Base-by-base conservation (phyloP, 1,140 invertebrate genomes). In the Cardiocondyla obscurior region DNA sequence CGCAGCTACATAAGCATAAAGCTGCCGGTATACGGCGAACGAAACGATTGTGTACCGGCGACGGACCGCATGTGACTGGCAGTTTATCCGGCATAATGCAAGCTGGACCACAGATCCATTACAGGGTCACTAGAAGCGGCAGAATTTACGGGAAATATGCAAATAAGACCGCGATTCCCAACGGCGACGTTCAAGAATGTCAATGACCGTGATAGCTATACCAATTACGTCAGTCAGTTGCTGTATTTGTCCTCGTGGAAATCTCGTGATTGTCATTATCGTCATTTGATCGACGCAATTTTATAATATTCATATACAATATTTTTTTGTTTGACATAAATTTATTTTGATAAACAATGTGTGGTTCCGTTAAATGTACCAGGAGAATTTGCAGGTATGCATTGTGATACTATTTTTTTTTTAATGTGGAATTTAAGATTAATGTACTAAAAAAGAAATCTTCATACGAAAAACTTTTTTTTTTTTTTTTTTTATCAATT, bases 41-140 rank as follows among this genome's bases (percentile, higher is more conserved):
- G 0, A 94, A 93, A 69, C 85, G 90, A 72, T 53, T 94, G 2
- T 91, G 88, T 49, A 84, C 88, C 0, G 92, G 89, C 2, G 90
- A 92, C 44, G 89, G 92, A 28, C 90, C 89, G 0, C 87, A 92
- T 14, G 81, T 90, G 3, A 82, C 88, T 30, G 51, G 82, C 14
- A 81, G 58, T 2, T 30, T 51, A 12, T 83, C 62, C 19, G n/a
- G n/a, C n/a, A 33, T 87, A 51, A 74, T 87, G 0, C 67, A 90
- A 28, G 76, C 70, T 0, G 81, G 49, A 22, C 88, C 90, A 25
- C 88, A 93, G 33, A 84, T 94, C 16, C 87, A 89, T 30, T 94
- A 92, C 81, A 90, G 84, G 36, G 89, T 93, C 19, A 94, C 93
- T 1, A 92, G 94, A 44, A 94, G 93, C 84, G 94, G 94, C 25